Base-by-base conservation (phyloP, 2,888 invertebrate genomes). In the Epicampocera succincta region DNA sequence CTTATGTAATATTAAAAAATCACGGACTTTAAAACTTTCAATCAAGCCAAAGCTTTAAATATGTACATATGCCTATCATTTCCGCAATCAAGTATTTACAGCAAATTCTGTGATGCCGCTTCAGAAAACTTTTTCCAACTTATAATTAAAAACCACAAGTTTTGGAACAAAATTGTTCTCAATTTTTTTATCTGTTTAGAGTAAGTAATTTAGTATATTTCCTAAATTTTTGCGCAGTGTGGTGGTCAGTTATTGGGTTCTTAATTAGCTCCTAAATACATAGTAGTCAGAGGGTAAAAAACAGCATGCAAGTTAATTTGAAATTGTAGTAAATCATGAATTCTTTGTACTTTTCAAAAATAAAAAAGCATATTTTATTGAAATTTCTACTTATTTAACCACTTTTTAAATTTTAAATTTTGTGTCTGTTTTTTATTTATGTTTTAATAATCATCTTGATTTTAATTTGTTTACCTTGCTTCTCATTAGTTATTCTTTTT, bases 241-340 rank as follows among this genome's bases (percentile, higher is more conserved):
- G 88, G 86, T 85, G 83, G 85, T 86, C 81, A 85, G 85, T 85
- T n/a, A 86, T 83, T 83, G 52, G 29, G 52, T 15, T 56, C 61
- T 54, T 40, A 61, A 46, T 46, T 12, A 29, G 42, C 56, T 42
- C 3, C 15, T 17, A 25, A 56, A 40, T 33, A 33, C 8, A 8
- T 40, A 50, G 15, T 19, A n/a, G 21, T 38, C 19, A 29, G 17
- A 63, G 3, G 19, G 11, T 25, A n/a, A 52, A 19, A 19, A 19
- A 29, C 19, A 42, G 13, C 66, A 21, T 75, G 66, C 50, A 60
- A 66, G 44, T 68, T 79, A 61, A 79, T 73, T 84, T 63, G 2
- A 29, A 25, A 5, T 25, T 63, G 33, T 40, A 4, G 3, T 3
- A 25, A 25, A 25, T 25, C 5, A 3, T 25, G 5, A 25, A n/a